These are phyloP conservation scores for Alcis repandata DNA, from an alignment of 2,888 invertebrate genomes.

Conservation along the genomic window DNA sequence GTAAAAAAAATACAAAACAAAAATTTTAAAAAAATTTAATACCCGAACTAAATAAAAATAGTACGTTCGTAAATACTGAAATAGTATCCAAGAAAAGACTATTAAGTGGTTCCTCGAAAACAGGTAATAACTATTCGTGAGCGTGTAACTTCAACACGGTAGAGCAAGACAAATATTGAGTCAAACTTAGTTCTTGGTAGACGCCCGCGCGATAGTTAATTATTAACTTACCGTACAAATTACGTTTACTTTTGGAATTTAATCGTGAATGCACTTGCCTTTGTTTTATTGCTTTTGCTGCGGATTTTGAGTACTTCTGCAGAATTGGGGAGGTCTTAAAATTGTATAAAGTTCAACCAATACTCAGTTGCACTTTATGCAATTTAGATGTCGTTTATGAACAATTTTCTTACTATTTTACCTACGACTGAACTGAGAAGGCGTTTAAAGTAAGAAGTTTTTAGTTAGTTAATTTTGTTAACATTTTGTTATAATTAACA, in stretches of 20 bases:
- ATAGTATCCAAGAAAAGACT: slow-evolving; percentile 17
- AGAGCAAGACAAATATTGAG: slow-evolving; percentile 77
- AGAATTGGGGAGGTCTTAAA: background rate
- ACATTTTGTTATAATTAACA: no score
- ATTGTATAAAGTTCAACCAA: background rate
- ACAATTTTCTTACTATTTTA: no score
- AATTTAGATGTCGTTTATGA: no score
- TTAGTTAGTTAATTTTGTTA: no score
- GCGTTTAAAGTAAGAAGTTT: no score
- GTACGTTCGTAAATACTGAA: background rate
- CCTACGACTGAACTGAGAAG: no score
- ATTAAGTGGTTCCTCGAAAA: slow-evolving; percentile 36
- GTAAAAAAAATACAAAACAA: no score
- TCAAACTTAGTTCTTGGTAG: slow-evolving; percentile 70
- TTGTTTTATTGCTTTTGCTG: slow-evolving; percentile 30
- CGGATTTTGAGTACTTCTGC: slow-evolving; percentile 1
- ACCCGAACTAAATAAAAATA: background rate
- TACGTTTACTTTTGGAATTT: slow-evolving; percentile 58
- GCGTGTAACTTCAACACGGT: slow-evolving; percentile 71
- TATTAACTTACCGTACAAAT: slow-evolving; percentile 68
- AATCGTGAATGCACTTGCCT: slow-evolving; percentile 43
- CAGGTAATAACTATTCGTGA: slow-evolving; percentile 65
- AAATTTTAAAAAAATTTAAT: no score
- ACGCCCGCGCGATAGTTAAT: slow-evolving; percentile 71
- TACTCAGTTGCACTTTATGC: no score